These are phyloP conservation scores for Eptatretus burgeri DNA, from an alignment of 2,113 vertebrate species.

Conservation along the genomic window DNA sequence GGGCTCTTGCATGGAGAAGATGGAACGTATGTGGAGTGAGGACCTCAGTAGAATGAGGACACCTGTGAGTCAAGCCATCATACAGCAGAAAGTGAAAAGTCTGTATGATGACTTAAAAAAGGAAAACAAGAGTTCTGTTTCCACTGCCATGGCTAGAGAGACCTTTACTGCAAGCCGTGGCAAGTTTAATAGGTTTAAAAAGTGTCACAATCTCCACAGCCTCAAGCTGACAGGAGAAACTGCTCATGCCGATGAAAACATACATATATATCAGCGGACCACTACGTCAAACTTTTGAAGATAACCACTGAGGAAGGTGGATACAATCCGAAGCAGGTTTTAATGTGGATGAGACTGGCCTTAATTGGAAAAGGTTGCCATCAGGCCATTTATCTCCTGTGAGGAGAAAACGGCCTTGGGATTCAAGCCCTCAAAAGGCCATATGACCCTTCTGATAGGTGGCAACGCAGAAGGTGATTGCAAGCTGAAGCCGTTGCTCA, in stretches of 20 bases:
- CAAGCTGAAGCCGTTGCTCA: conserved; percentile 7
- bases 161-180: not conserved
- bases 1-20: too few species aligned
- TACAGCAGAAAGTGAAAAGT: too few species aligned
- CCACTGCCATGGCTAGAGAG: too few species aligned
- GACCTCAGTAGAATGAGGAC: too few species aligned
- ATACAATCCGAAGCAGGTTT: conserved; percentile 7
- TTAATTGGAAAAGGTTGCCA: conserved; percentile 9
- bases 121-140: too few species aligned
- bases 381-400: conserved; percentile 7
- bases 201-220: not conserved
- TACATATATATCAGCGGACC: not conserved
- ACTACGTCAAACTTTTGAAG: conserved; percentile 1
- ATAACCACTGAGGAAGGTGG: conserved; percentile 5
- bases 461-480: conserved; percentile 5
- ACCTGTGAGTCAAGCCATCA: too few species aligned
- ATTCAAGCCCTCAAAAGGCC: conserved; percentile 9
- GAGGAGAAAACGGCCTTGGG: conserved; percentile 5
- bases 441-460: conserved; percentile 6
- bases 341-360: conserved; percentile 8
- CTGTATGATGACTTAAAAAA: too few species aligned
- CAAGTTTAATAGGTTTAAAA: not conserved
- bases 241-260: not conserved
- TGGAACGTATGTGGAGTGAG: too few species aligned
- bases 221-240: conserved; percentile 1